These are phyloP conservation scores for Colletes gigas DNA, from an alignment of 1,140 invertebrate species.

Conservation along the genomic window DNA sequence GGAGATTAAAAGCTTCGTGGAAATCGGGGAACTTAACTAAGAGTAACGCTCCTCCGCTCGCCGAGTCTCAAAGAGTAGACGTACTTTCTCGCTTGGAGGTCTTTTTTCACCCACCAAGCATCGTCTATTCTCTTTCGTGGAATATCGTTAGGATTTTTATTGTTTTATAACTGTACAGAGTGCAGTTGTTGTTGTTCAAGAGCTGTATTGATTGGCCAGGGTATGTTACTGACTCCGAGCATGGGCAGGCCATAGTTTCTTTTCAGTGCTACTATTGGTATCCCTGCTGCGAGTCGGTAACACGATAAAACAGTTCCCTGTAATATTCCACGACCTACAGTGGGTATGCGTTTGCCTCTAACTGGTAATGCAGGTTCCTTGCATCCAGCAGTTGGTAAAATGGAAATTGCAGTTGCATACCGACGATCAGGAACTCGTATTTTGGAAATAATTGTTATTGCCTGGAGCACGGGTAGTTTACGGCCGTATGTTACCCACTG, in stretches of 20 bases:
- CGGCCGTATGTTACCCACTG: no score
- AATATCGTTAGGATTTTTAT: no score
- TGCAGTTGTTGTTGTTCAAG: no score
- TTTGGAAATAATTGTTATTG: background rate
- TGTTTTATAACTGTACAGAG: no score
- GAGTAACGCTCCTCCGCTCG: background rate
- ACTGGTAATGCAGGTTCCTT: background rate
- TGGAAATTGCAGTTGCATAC: background rate
- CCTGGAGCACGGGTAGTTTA: no score
- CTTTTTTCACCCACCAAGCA: no score
- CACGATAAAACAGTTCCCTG: background rate
- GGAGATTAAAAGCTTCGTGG: constrained; percentile 22
- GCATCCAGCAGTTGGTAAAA: background rate
- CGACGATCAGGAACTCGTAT: background rate
- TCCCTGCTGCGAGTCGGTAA: background rate
- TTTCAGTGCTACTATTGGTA: background rate
- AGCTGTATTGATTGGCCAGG: background rate
- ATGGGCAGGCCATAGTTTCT: background rate
- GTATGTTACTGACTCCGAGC: background rate
- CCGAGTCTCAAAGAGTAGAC: background rate
- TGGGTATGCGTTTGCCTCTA: no score
- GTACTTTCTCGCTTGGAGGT: no score
- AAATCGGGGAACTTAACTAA: background rate
- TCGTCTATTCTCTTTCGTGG: no score
- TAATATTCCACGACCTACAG: no score